Evolutionary conservation across 2,888 invertebrate species (phyloP).

Genomic region (Rotaria macrura): DNA sequence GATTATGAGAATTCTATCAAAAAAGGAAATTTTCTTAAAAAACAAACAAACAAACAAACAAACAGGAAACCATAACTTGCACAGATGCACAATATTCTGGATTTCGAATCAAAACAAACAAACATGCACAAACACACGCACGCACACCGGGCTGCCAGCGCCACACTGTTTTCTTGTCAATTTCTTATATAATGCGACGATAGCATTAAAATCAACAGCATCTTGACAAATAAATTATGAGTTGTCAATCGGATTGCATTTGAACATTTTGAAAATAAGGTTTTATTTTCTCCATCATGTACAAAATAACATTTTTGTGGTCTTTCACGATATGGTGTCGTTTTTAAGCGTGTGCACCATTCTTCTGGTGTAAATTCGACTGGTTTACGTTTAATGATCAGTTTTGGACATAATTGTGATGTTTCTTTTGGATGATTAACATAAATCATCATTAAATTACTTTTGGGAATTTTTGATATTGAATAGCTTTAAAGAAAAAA

Average conservation of each 20-base stretch:
- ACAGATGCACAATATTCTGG: not conserved
- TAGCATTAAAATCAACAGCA: not conserved
- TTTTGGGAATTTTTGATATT: not conserved
- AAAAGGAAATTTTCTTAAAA: not conserved
- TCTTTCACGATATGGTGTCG: constrained; percentile 20
- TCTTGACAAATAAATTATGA: not conserved
- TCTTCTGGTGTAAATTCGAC: not conserved
- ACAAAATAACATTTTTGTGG: constrained; percentile 22
- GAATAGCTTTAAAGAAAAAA: not conserved
- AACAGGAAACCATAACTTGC: not conserved
- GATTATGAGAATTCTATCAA: not conserved
- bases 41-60: not conserved
- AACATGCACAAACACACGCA: not conserved
- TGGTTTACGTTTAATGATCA: not conserved
- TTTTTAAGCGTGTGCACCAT: not conserved
- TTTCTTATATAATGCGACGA: not conserved
- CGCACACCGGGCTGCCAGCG: not conserved
- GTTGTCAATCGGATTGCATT: not conserved
- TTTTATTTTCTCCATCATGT: not conserved
- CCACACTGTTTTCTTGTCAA: not conserved
- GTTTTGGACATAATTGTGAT: not conserved
- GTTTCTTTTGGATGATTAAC: not conserved
- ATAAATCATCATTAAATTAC: constrained; percentile 13
- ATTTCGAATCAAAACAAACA: not conserved
- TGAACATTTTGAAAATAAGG: not conserved